A percentile compares a stretch with the other conserved stretches of the same genome.
Evolutionary conservation across 2,797 vertebrate species (phyloP).

Genomic region (Chelonia mydas): DNA sequence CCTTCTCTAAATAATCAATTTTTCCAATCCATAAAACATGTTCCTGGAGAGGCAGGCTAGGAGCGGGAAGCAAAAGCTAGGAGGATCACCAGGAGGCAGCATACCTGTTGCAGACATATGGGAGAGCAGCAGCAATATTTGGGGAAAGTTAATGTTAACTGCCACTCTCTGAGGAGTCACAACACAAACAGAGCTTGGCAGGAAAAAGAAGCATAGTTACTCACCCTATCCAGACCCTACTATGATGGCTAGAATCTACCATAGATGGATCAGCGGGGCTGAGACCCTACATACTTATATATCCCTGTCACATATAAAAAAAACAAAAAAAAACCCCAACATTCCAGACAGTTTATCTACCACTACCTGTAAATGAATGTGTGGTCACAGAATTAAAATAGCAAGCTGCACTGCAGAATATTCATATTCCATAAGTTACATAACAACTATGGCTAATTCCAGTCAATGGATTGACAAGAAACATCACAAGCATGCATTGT

Average conservation of each 20-base stretch:
- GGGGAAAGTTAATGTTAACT: background rate
- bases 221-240: background rate
- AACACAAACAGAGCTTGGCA: background rate
- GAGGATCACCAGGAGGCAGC: background rate
- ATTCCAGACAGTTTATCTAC: background rate
- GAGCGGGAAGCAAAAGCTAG: slow-evolving; percentile 1
- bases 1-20: background rate
- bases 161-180: background rate
- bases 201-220: background rate
- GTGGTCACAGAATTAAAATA: background rate
- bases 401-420: background rate
- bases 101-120: background rate
- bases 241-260: background rate
- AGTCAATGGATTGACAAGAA: background rate
- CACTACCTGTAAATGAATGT: background rate
- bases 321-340: background rate
- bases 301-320: background rate
- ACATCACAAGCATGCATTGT: background rate
- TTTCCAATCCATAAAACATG: background rate
- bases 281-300: background rate
- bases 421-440: background rate
- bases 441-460: background rate
- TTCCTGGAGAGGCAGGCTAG: background rate
- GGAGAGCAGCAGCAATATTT: background rate
- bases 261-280: background rate